Percentiles rank a stretch among this genome's conserved stretches.
phyloP scores from a whole-genome alignment of 2,113 vertebrate species.

The Vombatus ursinus region DNA sequence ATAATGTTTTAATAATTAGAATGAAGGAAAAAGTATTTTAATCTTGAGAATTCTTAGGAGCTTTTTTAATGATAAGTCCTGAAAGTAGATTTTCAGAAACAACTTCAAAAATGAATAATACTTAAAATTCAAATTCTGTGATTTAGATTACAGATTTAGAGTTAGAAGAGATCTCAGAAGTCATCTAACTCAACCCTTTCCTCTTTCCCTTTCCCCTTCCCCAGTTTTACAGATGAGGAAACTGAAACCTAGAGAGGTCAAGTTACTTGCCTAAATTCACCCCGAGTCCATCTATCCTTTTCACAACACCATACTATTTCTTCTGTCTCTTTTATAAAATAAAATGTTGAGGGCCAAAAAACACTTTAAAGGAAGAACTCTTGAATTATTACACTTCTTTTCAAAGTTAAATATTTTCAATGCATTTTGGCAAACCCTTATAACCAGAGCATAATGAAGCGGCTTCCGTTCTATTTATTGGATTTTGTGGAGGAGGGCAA shows the following conservation, averaged over 20 bases:
- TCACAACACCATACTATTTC: neutral
- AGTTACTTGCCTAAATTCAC: neutral
- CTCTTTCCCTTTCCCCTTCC: neutral
- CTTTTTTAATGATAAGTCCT: constrained; percentile 6
- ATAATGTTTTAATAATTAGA: constrained; percentile 3
- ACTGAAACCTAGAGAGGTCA: neutral
- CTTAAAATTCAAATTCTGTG: neutral
- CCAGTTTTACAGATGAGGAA: neutral
- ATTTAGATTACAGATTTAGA: neutral
- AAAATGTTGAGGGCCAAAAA: neutral
- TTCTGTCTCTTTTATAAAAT: neutral
- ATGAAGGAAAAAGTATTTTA: neutral
- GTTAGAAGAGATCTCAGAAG: neutral
- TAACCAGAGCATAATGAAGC: neutral
- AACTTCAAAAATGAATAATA: neutral
- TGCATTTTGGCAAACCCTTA: neutral
- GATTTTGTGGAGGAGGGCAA: neutral
- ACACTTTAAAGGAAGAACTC: neutral
- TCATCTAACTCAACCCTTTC: neutral
- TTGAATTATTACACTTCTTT: neutral
- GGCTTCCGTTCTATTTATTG: neutral
- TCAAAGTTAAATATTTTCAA: neutral
- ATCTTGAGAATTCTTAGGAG: neutral
- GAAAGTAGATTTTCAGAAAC: neutral
- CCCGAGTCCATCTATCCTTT: neutral